Evolutionary conservation across 2,888 invertebrate genomes (phyloP).

Genomic region (Bugula neritina): DNA sequence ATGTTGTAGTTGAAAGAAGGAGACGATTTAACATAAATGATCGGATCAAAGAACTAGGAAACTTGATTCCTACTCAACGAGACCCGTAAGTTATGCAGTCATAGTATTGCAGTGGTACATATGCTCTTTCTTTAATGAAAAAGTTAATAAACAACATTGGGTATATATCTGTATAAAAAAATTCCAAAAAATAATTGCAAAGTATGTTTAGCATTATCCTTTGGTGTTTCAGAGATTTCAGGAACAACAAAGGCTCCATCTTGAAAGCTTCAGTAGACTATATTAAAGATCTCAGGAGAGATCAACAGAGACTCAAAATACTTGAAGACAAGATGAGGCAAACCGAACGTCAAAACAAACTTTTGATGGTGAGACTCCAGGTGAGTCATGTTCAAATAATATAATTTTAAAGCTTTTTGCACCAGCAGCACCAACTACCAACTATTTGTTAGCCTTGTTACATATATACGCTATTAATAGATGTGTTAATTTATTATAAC

Average conservation of each 20-base stretch:
- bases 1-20: conserved; percentile 77
- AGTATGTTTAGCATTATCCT: no score
- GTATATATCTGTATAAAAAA: no score
- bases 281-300: conserved; percentile 72
- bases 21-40: conserved; percentile 96
- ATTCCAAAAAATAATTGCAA: no score
- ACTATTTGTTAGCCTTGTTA: no score
- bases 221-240: conserved; percentile 52
- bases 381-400: conserved; percentile 54
- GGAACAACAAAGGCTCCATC: conserved; percentile 72
- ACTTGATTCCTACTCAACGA: conserved; percentile 81
- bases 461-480: no score
- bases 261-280: conserved; percentile 97
- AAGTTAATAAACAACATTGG: no score
- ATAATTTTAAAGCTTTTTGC: background rate
- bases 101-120: no score
- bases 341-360: conserved; percentile 75
- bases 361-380: conserved; percentile 74
- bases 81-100: conserved; percentile 70
- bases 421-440: no score
- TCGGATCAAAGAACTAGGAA: conserved; percentile 91
- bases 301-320: conserved; percentile 68
- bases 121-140: no score
- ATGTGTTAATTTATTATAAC: no score
- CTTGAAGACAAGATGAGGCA: conserved; percentile 72